These are phyloP conservation scores for Aphyosemion australe DNA, from an alignment of 2,113 vertebrate genomes.

Conservation along the genomic window DNA sequence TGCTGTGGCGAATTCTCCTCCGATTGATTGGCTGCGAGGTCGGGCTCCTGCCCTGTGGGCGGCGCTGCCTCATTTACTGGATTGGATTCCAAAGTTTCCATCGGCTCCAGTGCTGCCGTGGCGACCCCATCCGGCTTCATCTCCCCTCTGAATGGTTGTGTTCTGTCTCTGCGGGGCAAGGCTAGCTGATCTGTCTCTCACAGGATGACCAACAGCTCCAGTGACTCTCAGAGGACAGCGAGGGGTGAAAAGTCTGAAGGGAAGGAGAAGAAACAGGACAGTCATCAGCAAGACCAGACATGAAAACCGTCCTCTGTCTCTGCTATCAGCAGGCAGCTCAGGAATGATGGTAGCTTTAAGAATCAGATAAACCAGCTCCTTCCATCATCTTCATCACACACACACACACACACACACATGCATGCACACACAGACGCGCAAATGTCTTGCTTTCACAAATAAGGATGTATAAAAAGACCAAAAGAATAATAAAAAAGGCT, in stretches of 20 bases:
- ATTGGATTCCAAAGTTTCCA: slow-evolving; percentile 75
- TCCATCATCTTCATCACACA: slow-evolving; percentile 5
- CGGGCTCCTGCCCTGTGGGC: slow-evolving; percentile 51
- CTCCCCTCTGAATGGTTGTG: slow-evolving; percentile 59
- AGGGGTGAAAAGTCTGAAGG: slow-evolving; percentile 46
- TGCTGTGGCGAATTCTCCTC: slow-evolving; percentile 40
- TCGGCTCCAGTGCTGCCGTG: slow-evolving; percentile 74
- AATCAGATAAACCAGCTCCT: slow-evolving; percentile 55
- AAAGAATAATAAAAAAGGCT: no score
- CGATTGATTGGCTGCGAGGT: slow-evolving; percentile 51
- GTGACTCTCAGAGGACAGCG: slow-evolving; percentile 31
- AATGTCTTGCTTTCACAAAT: not conserved
- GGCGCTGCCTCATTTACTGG: slow-evolving; percentile 64
- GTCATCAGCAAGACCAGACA: slow-evolving; percentile 66
- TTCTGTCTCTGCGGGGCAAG: slow-evolving; percentile 52
- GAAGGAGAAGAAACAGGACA: slow-evolving; percentile 22
- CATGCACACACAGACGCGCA: not conserved
- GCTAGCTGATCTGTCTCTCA: slow-evolving; percentile 36
- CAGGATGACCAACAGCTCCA: slow-evolving; percentile 32
- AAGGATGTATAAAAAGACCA: slow-evolving; percentile 3
- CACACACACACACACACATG: slow-evolving; percentile 1
- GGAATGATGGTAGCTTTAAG: slow-evolving; percentile 45
- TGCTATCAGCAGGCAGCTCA: slow-evolving; percentile 36
- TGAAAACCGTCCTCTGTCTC: slow-evolving; percentile 23
- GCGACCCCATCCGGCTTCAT: slow-evolving; percentile 84